Conservation (phyloP, 2,888 invertebrate genomes). For the Sabatieria punctata region DNA sequence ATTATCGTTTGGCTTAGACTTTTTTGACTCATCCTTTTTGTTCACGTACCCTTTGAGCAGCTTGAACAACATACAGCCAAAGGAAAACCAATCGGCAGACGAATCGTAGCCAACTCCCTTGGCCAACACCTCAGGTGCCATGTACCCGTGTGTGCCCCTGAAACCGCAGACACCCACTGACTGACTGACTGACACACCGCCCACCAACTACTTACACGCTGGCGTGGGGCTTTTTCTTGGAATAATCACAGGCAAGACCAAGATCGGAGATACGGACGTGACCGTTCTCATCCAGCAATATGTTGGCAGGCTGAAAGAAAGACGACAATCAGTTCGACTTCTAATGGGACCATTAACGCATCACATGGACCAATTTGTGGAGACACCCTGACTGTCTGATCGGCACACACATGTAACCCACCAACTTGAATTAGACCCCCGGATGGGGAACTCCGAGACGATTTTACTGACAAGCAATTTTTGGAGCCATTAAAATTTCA, state of each 20-base stretch:
- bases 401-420: no score
- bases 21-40: no score
- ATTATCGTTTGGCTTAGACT: not conserved
- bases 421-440: no score
- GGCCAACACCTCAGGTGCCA: constrained; percentile 97
- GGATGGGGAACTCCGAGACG: no score
- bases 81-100: constrained; percentile 98
- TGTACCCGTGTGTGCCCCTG: constrained; percentile 86
- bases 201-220: constrained; percentile 62
- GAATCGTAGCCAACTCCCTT: constrained; percentile 98
- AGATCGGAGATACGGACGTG: constrained; percentile 97
- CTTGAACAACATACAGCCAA: constrained; percentile 99
- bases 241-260: constrained; percentile 96
- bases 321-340: no score
- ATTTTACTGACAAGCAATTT: no score
- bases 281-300: constrained; percentile 93
- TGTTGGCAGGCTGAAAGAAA: constrained; percentile 95
- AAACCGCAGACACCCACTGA: not conserved
- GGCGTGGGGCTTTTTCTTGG: constrained; percentile 98
- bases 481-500: not conserved
- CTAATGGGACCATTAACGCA: no score
- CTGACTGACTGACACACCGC: not conserved
- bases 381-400: no score
- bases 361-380: no score
- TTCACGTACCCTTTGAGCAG: constrained; percentile 63